Conservation (phyloP, 2,888 invertebrate genomes). For the Oxyteleia sp. region DNA sequence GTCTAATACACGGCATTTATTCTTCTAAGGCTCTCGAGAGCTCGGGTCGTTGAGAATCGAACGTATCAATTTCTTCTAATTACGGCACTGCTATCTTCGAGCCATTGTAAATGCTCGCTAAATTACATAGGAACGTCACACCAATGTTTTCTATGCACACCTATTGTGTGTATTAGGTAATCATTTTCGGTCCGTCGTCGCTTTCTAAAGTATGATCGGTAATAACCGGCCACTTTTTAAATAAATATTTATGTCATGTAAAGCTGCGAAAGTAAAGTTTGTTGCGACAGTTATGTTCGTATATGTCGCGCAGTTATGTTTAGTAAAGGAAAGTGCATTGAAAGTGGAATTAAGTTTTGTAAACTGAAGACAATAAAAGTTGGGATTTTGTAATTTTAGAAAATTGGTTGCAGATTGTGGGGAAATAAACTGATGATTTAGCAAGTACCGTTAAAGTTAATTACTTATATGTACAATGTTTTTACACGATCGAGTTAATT, state of each 20-base stretch:
- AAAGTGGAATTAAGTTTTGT: too few relatives aligned
- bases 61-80: slow-evolving; percentile 86
- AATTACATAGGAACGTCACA: slow-evolving; percentile 78
- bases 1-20: slow-evolving; percentile 78
- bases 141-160: slow-evolving; percentile 51
- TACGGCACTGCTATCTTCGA: slow-evolving; percentile 74
- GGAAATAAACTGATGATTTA: too few relatives aligned
- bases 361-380: too few relatives aligned
- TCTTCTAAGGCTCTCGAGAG: slow-evolving; percentile 76
- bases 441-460: too few relatives aligned
- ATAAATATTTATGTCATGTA: slow-evolving; percentile 67
- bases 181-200: slow-evolving; percentile 63
- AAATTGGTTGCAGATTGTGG: too few relatives aligned
- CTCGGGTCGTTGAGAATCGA: slow-evolving; percentile 61
- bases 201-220: slow-evolving; percentile 54
- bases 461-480: too few relatives aligned
- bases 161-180: slow-evolving; percentile 69
- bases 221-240: slow-evolving; percentile 50
- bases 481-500: too few relatives aligned
- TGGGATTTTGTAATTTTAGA: too few relatives aligned
- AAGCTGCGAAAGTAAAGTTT: slow-evolving; percentile 45
- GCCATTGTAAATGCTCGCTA: slow-evolving; percentile 77
- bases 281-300: too few relatives aligned
- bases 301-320: too few relatives aligned
- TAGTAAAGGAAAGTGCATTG: too few relatives aligned